Conservation (phyloP, 2,888 invertebrate genomes). For the Synanthedon andrenaeformis region DNA sequence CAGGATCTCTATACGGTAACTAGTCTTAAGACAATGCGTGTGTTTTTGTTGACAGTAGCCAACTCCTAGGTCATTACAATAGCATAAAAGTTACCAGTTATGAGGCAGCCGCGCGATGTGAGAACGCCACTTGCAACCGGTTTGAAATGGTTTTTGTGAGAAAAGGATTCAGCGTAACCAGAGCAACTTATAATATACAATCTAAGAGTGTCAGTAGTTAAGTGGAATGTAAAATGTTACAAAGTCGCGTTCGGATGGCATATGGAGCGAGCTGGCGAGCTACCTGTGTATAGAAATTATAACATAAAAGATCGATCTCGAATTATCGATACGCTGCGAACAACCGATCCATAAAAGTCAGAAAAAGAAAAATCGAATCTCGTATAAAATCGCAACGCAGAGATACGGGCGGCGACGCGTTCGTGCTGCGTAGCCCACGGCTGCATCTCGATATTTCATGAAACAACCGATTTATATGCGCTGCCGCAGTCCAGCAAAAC, state of each 20-base stretch:
- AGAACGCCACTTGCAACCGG: constrained; percentile 48
- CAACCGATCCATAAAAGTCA: constrained; percentile 64
- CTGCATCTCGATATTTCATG: constrained; percentile 62
- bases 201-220: neutral
- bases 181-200: constrained; percentile 27
- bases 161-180: constrained; percentile 34
- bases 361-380: constrained; percentile 60
- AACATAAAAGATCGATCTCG: constrained; percentile 48
- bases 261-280: neutral
- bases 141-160: constrained; percentile 51
- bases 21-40: constrained; percentile 53
- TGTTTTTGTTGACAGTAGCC: constrained; percentile 51
- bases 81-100: constrained; percentile 63
- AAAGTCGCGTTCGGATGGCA: neutral
- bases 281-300: constrained; percentile 22
- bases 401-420: constrained; percentile 55
- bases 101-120: constrained; percentile 45
- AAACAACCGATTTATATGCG: constrained; percentile 66
- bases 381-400: constrained; percentile 62
- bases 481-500: constrained; percentile 45
- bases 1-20: constrained; percentile 37
- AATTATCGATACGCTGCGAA: constrained; percentile 64
- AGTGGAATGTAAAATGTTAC: neutral
- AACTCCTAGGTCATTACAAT: constrained; percentile 64
- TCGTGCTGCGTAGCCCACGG: constrained; percentile 58